phyloP scores from a whole-genome alignment of 2,888 invertebrate species.

The Drosophila meridiana region DNA sequence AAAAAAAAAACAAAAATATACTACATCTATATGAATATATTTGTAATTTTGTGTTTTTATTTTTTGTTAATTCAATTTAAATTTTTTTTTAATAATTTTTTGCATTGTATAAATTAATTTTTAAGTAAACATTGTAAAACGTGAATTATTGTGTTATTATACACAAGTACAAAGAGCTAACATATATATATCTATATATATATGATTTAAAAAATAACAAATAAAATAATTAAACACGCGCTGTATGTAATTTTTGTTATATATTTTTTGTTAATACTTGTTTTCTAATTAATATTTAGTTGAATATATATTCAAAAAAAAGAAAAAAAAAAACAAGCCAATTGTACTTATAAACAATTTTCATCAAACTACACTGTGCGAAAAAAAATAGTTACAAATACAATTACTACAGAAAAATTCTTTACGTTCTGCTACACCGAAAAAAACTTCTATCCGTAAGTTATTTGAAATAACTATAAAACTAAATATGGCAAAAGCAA shows the following conservation, averaged over 20 bases:
- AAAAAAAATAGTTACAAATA: slow-evolving; percentile 1
- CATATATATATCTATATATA: slow-evolving; percentile 4
- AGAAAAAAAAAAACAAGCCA: slow-evolving; percentile 61
- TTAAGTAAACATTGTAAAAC: slow-evolving; percentile 64
- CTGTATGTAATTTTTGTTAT: slow-evolving; percentile 78
- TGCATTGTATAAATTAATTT: slow-evolving; percentile 71
- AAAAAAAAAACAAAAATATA: slow-evolving; percentile 13
- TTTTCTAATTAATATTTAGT: slow-evolving; percentile 79
- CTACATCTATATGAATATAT: slow-evolving; percentile 30
- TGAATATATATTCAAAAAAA: slow-evolving; percentile 49
- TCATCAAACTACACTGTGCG: slow-evolving; percentile 15
- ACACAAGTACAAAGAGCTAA: slow-evolving; percentile 74
- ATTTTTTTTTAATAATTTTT: slow-evolving; percentile 49
- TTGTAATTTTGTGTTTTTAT: slow-evolving; percentile 53
- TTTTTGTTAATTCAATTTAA: slow-evolving; percentile 36
- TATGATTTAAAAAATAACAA: slow-evolving; percentile 16
- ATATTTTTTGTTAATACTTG: slow-evolving; percentile 81
- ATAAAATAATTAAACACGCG: slow-evolving; percentile 21
- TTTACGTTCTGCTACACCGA: slow-evolving; percentile 34
- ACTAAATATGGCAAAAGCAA: slow-evolving; percentile 31
- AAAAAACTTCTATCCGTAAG: slow-evolving; percentile 54
- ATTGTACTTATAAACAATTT: slow-evolving; percentile 70
- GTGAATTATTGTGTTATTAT: slow-evolving; percentile 61
- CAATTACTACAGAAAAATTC: neutral
- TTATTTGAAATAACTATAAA: slow-evolving; percentile 82